phyloP scores from a whole-genome alignment of 2,113 vertebrate species.

The Coryphaenoides rupestris region DNA sequence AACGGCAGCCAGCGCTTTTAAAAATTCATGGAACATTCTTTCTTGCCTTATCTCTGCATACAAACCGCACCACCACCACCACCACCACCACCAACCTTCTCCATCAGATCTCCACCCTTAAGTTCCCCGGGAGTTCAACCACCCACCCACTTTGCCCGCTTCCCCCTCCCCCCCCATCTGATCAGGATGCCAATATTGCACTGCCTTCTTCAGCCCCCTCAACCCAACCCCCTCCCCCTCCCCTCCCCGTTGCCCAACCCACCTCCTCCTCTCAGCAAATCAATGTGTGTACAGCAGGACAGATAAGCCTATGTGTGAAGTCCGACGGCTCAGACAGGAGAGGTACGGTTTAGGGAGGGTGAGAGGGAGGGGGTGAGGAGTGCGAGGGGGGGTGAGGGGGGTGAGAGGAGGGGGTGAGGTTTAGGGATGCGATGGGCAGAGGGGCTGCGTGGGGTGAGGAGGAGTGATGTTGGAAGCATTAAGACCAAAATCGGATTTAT shows the following conservation, averaged over 20 bases:
- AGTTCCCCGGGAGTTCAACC: neutral
- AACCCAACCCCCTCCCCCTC: too few relatives aligned
- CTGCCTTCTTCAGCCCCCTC: slow-evolving; percentile 20
- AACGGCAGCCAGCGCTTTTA: slow-evolving; percentile 35
- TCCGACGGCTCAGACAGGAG: slow-evolving; percentile 20
- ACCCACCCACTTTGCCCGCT: neutral
- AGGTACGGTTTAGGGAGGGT: slow-evolving; percentile 5
- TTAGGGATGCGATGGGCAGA: slow-evolving; percentile 27
- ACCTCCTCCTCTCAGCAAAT: slow-evolving; percentile 44
- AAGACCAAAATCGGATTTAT: slow-evolving; percentile 55
- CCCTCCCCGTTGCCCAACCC: neutral
- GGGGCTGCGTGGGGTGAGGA: slow-evolving; percentile 13
- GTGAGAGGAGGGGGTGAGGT: slow-evolving; percentile 9
- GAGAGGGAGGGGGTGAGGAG: slow-evolving; percentile 19
- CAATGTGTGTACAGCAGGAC: slow-evolving; percentile 60
- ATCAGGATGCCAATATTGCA: slow-evolving; percentile 67
- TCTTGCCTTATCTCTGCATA: slow-evolving; percentile 49
- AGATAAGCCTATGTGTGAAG: slow-evolving; percentile 70
- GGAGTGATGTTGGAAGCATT: slow-evolving; percentile 53
- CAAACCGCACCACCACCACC: too few relatives aligned
- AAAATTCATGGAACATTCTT: slow-evolving; percentile 47
- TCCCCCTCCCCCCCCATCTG: slow-evolving; percentile 38
- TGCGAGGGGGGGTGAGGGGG: slow-evolving; percentile 19
- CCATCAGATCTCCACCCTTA: neutral
- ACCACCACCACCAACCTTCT: too few relatives aligned